Evolutionary conservation across 2,888 invertebrate species (phyloP).

Genomic region (Melieria crassipennis): DNA sequence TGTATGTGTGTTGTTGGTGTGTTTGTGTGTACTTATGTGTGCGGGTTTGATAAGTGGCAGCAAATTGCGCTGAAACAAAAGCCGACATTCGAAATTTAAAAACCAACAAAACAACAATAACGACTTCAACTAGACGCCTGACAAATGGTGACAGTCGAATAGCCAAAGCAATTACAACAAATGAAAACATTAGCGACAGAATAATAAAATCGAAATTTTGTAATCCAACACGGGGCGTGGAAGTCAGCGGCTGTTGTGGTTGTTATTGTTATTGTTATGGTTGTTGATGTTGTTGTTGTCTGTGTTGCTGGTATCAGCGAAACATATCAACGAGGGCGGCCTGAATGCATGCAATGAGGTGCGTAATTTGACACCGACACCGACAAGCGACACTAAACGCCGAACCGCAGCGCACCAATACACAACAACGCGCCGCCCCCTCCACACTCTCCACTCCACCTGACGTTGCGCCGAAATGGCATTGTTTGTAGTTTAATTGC

Average conservation of each 20-base stretch:
- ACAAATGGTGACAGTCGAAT: constrained; percentile 13
- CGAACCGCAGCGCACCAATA: background rate
- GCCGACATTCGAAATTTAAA: too few species aligned
- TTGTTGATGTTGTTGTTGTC: constrained; percentile 16
- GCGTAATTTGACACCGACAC: constrained; percentile 33
- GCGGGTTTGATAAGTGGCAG: too few species aligned
- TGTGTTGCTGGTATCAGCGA: background rate
- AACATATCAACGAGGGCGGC: background rate
- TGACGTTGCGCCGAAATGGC: too few species aligned
- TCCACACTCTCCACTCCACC: background rate
- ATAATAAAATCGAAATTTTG: too few species aligned
- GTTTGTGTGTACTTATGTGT: too few species aligned
- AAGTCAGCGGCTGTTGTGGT: constrained; percentile 13
- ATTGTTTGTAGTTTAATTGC: too few species aligned
- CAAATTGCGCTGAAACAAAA: too few species aligned
- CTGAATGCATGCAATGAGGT: constrained; percentile 20
- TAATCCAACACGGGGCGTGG: too few species aligned
- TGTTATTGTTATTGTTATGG: constrained; percentile 14
- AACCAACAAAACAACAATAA: too few species aligned
- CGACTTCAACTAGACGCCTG: background rate
- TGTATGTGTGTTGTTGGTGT: too few species aligned
- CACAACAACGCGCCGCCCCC: constrained; percentile 5
- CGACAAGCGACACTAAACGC: background rate
- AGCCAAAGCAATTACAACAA: too few species aligned
- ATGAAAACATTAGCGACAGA: too few species aligned